Evolutionary conservation across 2,888 invertebrate genomes (phyloP).

Genomic region (Sarcophaga carnaria): DNA sequence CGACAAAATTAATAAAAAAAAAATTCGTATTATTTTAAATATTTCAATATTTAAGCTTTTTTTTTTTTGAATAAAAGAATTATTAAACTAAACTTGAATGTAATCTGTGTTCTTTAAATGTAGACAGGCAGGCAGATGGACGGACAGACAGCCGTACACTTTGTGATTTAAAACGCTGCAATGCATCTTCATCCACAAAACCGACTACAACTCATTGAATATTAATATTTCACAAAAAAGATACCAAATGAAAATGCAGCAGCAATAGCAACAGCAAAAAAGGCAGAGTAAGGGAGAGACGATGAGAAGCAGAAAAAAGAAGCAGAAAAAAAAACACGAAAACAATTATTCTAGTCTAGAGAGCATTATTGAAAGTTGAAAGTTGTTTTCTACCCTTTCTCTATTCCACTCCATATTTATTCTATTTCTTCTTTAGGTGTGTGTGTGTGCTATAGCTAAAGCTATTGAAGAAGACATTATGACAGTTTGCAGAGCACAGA

Average conservation of each 20-base stretch:
- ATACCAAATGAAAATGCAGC: not conserved
- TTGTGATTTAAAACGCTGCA: slow-evolving; percentile 45
- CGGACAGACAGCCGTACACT: not conserved
- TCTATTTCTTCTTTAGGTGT: not conserved
- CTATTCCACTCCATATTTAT: not conserved
- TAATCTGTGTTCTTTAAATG: slow-evolving; percentile 50
- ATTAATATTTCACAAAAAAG: slow-evolving; percentile 60
- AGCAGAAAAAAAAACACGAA: slow-evolving; percentile 56
- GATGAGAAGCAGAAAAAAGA: not conserved
- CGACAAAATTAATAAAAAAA: too few relatives aligned
- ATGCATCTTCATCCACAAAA: slow-evolving; percentile 55
- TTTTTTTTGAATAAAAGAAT: slow-evolving; percentile 23
- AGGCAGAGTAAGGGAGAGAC: not conserved
- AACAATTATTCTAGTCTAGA: slow-evolving; percentile 78
- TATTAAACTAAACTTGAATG: slow-evolving; percentile 65
- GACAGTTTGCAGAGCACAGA: slow-evolving; percentile 59
- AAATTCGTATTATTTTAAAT: too few relatives aligned
- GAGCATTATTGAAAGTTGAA: slow-evolving; percentile 76
- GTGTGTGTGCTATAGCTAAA: slow-evolving; percentile 5
- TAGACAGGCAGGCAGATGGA: slow-evolving; percentile 5
- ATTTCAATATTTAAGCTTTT: slow-evolving; percentile 10
- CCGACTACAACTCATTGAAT: slow-evolving; percentile 67
- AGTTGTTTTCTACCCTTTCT: slow-evolving; percentile 67
- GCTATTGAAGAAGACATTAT: slow-evolving; percentile 57
- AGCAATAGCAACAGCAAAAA: slow-evolving; percentile 11